Percentiles rank a stretch among this genome's conserved stretches.
These are phyloP conservation scores for Premnoplex brunnescens DNA, from an alignment of 2,797 vertebrate species.

Conservation along the genomic window DNA sequence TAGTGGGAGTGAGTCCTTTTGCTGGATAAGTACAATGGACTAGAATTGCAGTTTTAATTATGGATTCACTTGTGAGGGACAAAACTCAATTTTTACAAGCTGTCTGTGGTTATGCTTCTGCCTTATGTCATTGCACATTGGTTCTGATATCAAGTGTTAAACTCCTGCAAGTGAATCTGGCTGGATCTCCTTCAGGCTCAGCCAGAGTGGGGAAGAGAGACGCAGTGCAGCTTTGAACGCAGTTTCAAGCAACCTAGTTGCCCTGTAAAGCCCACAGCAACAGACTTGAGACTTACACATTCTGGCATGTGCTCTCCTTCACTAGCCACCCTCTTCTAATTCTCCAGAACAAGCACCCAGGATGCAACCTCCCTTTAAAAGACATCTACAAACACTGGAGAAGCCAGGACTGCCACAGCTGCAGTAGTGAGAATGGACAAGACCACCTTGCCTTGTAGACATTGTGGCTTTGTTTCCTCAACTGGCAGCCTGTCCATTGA, in stretches of 20 bases:
- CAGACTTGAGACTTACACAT: accelerated
- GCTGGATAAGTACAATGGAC: conserved; percentile 16
- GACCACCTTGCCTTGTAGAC: not conserved
- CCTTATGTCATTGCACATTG: conserved; percentile 50
- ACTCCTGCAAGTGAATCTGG: conserved; percentile 12
- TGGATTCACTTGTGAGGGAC: not conserved
- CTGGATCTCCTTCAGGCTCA: not conserved
- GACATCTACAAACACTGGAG: not conserved
- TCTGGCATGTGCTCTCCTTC: not conserved
- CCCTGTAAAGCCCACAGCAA: not conserved
- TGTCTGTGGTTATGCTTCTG: conserved; percentile 26
- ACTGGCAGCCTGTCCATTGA: not conserved
- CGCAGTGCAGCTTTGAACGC: accelerated
- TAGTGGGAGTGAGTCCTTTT: not conserved
- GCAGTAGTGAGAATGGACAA: not conserved
- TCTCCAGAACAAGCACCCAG: not conserved
- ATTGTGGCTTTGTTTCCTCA: not conserved
- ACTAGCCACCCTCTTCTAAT: not conserved
- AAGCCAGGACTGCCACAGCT: not conserved
- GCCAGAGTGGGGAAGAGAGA: not conserved
- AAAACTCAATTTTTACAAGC: conserved; percentile 45
- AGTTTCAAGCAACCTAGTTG: not conserved
- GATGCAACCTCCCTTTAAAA: not conserved
- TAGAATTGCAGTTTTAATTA: conserved; percentile 43
- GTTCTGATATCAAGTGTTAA: conserved; percentile 38